Evolutionary conservation across 1,140 invertebrate genomes (phyloP).

Genomic region (Brachionus rotundiformis): DNA sequence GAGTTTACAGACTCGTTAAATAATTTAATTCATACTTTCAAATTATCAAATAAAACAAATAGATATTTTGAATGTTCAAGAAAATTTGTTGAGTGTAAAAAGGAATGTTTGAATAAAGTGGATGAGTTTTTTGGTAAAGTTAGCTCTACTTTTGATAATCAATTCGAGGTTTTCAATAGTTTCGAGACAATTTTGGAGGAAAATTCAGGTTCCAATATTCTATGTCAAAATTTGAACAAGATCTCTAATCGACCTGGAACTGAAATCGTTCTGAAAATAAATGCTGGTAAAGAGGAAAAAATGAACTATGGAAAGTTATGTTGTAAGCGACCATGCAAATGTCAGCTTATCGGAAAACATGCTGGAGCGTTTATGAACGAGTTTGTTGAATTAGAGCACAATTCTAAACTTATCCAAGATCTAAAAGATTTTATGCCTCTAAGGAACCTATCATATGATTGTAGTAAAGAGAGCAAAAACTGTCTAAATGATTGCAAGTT

Average conservation of each 20-base stretch:
- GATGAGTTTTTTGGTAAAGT: not conserved
- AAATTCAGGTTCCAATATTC: not conserved
- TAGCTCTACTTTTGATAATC: not conserved
- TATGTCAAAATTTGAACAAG: not conserved
- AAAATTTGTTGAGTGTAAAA: not conserved
- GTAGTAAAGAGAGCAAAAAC: not conserved
- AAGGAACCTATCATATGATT: not conserved
- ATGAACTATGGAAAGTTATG: constrained; percentile 7
- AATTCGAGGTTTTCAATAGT: not conserved
- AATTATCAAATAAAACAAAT: not conserved
- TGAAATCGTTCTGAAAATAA: not conserved
- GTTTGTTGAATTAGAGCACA: not conserved
- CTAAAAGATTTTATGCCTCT: not conserved
- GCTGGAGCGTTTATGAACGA: not conserved
- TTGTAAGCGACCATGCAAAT: not conserved
- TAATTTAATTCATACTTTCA: not conserved
- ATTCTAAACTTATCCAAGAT: constrained; percentile 1
- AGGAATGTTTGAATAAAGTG: not conserved
- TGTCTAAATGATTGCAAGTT: not conserved
- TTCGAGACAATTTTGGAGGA: not conserved
- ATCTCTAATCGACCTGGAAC: not conserved
- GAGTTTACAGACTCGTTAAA: not conserved
- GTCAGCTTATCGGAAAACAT: not conserved
- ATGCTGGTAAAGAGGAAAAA: not conserved
- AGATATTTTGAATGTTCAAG: not conserved